Evolutionary conservation across 2,797 vertebrate species (phyloP).

Genomic region (Pseudochaenichthys georgianus): DNA sequence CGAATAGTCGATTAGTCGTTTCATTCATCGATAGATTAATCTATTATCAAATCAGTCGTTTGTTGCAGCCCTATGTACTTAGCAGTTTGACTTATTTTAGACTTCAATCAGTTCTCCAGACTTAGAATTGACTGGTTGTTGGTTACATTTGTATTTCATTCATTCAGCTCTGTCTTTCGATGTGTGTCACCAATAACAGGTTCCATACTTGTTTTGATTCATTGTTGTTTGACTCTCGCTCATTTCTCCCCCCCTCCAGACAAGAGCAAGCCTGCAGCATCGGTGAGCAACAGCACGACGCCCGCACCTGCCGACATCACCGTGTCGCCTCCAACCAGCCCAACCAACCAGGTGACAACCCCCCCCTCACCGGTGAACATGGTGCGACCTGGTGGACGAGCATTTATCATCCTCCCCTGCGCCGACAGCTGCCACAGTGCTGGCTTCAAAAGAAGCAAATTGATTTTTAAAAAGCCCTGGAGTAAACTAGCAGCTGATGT

Average conservation of each 20-base stretch:
- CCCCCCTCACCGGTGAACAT: constrained; percentile 95
- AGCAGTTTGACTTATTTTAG: constrained; percentile 5
- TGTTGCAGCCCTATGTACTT: no score
- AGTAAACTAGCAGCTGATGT: constrained; percentile 8
- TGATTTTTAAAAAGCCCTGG: constrained; percentile 1
- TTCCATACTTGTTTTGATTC: not conserved
- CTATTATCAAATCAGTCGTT: no score
- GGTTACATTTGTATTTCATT: not conserved
- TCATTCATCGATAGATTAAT: no score
- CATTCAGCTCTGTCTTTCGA: no score
- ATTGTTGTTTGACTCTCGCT: not conserved
- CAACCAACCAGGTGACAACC: constrained; percentile 90
- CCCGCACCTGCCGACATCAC: constrained; percentile 81
- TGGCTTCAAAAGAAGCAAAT: not conserved
- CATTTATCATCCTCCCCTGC: not conserved
- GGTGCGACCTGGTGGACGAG: constrained; percentile 82
- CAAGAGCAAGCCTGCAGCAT: constrained; percentile 89
- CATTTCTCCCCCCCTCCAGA: constrained; percentile 78
- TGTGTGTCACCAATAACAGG: not conserved
- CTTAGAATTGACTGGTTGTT: not conserved
- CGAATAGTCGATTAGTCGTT: no score
- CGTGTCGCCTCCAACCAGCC: constrained; percentile 86
- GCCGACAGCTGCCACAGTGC: not conserved
- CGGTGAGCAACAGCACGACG: constrained; percentile 88
- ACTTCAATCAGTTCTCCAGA: constrained; percentile 4